Evolutionary conservation across 1,140 invertebrate genomes (phyloP).

Genomic region (Pissodes strobi): DNA sequence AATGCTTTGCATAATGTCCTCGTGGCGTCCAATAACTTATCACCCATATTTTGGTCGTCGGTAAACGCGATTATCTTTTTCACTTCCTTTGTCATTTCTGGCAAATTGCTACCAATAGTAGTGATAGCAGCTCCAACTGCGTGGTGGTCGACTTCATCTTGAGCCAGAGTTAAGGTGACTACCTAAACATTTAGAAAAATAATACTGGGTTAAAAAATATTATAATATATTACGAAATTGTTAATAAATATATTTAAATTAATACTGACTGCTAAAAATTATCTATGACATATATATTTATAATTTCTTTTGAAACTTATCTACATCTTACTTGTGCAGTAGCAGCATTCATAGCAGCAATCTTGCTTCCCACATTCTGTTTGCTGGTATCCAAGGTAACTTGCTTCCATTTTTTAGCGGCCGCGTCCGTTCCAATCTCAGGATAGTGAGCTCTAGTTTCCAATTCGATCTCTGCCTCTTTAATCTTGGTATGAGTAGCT

Average conservation of each 20-base stretch:
- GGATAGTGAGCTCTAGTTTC: slow-evolving; percentile 75
- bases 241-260: no score
- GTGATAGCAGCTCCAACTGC: slow-evolving; percentile 95
- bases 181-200: slow-evolving; percentile 57
- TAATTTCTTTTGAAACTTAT: no score
- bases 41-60: slow-evolving; percentile 80
- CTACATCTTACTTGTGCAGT: slow-evolving; percentile 76
- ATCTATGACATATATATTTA: no score
- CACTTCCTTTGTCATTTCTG: slow-evolving; percentile 94
- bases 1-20: slow-evolving; percentile 91
- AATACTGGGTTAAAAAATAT: no score
- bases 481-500: slow-evolving; percentile 82
- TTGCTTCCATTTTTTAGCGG: slow-evolving; percentile 91
- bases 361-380: slow-evolving; percentile 93
- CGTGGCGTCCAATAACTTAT: slow-evolving; percentile 89
- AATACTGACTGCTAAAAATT: no score
- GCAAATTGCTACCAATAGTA: slow-evolving; percentile 94
- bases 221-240: no score
- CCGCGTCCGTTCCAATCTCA: slow-evolving; percentile 80
- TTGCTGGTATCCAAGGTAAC: slow-evolving; percentile 93
- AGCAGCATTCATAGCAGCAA: slow-evolving; percentile 98
- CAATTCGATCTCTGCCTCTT: slow-evolving; percentile 81
- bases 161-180: slow-evolving; percentile 91
- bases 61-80: slow-evolving; percentile 93
- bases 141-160: slow-evolving; percentile 88